Evolutionary conservation across 2,797 vertebrate species (phyloP).

Genomic region (Malacoctenus gilli): DNA sequence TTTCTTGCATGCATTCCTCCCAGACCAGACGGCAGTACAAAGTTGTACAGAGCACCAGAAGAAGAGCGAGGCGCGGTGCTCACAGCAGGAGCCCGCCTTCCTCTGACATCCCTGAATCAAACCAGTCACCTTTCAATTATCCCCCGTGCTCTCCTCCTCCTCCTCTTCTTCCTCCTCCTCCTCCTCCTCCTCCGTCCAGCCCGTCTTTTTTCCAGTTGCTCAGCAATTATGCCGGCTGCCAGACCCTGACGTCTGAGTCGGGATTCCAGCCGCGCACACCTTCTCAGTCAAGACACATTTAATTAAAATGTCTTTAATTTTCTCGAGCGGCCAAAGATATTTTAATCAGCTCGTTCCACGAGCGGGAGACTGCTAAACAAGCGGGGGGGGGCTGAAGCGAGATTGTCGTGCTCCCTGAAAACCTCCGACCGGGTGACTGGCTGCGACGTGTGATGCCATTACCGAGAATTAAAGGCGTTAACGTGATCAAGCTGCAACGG

Average conservation of each 20-base stretch:
- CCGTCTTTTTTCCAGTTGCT: conserved; percentile 31
- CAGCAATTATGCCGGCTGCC: conserved; percentile 52
- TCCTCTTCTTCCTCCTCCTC: not conserved
- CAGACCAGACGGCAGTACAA: not conserved
- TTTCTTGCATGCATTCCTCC: conserved; percentile 1
- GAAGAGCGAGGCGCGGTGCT: conserved; percentile 10
- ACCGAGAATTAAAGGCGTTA: conserved; percentile 45
- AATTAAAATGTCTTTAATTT: conserved; percentile 58
- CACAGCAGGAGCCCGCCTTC: conserved; percentile 16
- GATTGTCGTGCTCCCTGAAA: conserved; percentile 53
- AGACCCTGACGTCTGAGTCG: conserved; percentile 22
- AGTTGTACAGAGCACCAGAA: too few relatives aligned
- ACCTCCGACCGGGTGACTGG: conserved; percentile 38
- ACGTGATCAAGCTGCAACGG: conserved; percentile 53
- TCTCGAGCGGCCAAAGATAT: conserved; percentile 22
- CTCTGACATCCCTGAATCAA: conserved; percentile 20
- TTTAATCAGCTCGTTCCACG: conserved; percentile 17
- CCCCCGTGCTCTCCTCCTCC: not conserved
- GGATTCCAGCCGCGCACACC: conserved; percentile 32
- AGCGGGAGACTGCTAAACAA: conserved; percentile 39
- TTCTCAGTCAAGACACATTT: conserved; percentile 55
- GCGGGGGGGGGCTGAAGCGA: conserved; percentile 38
- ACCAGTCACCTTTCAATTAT: conserved; percentile 37
- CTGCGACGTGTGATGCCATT: conserved; percentile 32
- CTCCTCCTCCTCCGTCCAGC: conserved; percentile 26